Evolutionary conservation across 1,140 invertebrate species (phyloP).

Genomic region (Gonioctena quinquepunctata): DNA sequence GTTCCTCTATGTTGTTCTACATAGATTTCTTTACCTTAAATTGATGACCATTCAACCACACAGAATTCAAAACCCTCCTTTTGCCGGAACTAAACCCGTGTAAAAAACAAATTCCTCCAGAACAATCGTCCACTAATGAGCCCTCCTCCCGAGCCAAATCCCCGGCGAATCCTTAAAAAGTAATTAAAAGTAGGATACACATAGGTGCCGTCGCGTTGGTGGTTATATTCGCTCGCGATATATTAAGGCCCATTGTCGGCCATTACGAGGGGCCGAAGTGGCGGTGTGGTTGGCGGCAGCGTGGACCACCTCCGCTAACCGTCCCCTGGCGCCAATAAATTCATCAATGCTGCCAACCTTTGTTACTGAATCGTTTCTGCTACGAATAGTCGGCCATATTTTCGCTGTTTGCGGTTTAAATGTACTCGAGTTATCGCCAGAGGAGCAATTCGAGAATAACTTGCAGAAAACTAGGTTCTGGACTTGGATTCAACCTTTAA

Average conservation of each 20-base stretch:
- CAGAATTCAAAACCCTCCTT: too few species aligned
- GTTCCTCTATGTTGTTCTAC: too few species aligned
- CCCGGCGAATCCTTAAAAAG: conserved; percentile 30
- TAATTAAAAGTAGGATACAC: conserved; percentile 22
- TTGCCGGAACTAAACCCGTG: too few species aligned
- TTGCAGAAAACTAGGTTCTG: too few species aligned
- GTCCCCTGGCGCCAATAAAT: conserved; percentile 36
- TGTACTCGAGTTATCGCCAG: neutral
- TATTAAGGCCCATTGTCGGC: conserved; percentile 18
- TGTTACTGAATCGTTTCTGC: conserved; percentile 12
- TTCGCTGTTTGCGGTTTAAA: conserved; percentile 3
- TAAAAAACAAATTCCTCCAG: neutral
- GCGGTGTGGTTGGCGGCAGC: conserved; percentile 24
- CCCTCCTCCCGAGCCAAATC: neutral
- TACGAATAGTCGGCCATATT: conserved; percentile 16
- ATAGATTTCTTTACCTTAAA: too few species aligned
- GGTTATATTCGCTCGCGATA: neutral
- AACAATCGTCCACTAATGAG: neutral
- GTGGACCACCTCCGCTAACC: neutral
- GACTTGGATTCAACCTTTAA: too few species aligned
- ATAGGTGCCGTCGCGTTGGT: neutral
- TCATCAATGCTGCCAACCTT: conserved; percentile 23
- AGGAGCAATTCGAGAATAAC: too few species aligned
- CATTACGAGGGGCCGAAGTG: conserved; percentile 29
- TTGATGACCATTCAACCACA: too few species aligned